Percentiles rank a stretch among this genome's conserved stretches.
phyloP scores from a whole-genome alignment of 2,113 vertebrate genomes.

The Emydocephalus ijimae region DNA sequence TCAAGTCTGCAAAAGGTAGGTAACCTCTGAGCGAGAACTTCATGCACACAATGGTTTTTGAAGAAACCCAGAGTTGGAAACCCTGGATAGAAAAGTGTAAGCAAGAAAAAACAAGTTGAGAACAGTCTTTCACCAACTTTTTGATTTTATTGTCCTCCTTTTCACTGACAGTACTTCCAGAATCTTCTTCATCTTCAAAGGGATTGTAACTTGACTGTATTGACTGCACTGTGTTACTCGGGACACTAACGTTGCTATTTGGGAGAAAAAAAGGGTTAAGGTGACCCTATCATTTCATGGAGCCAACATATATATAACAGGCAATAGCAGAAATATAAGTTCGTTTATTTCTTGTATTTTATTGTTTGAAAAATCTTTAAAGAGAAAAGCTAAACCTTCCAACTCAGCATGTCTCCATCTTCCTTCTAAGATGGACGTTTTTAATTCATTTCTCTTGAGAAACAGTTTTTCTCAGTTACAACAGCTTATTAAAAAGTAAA shows the following conservation, averaged over 20 bases:
- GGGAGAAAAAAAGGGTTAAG: slow-evolving; percentile 83
- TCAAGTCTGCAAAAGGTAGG: slow-evolving; percentile 37
- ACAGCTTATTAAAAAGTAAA: background rate
- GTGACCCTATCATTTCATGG: slow-evolving; percentile 51
- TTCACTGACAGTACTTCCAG: slow-evolving; percentile 83
- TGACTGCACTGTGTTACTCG: slow-evolving; percentile 79
- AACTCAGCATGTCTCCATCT: background rate
- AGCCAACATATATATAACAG: slow-evolving; percentile 14
- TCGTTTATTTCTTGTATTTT: background rate
- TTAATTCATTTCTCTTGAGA: background rate
- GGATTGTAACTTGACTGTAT: slow-evolving; percentile 88
- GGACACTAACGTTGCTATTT: slow-evolving; percentile 84
- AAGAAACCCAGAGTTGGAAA: slow-evolving; percentile 41
- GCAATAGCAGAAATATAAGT: background rate
- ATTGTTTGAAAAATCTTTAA: background rate
- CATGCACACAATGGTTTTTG: slow-evolving; percentile 51
- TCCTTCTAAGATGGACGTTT: background rate
- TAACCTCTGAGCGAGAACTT: slow-evolving; percentile 31
- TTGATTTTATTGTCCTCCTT: slow-evolving; percentile 90
- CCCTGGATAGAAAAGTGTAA: slow-evolving; percentile 60
- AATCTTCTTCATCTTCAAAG: slow-evolving; percentile 91
- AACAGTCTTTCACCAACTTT: slow-evolving; percentile 90
- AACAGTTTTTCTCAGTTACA: background rate
- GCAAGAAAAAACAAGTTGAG: slow-evolving; percentile 55
- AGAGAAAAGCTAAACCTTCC: background rate